Conservation (phyloP, 1,140 invertebrate species). For the Protaetia brevitarsis region DNA sequence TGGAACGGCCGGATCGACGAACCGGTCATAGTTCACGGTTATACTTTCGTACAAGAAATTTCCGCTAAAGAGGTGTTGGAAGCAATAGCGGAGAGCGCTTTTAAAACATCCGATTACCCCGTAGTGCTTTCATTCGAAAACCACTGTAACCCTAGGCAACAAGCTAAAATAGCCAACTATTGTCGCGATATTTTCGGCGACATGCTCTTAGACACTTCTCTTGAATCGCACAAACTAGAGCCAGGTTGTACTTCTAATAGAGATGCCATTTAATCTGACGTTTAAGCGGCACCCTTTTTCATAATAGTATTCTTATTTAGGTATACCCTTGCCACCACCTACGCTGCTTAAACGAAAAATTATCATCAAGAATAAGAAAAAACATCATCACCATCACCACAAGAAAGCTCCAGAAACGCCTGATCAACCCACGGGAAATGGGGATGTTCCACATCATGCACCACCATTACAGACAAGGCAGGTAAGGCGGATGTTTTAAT, state of each 20-base stretch:
- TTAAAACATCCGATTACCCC: conserved; percentile 96
- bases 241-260: conserved; percentile 46
- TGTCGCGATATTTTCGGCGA: conserved; percentile 94
- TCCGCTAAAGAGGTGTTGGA: conserved; percentile 93
- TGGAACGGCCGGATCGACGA: conserved; percentile 95
- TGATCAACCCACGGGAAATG: conserved; percentile 55
- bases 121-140: conserved; percentile 97
- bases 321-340: conserved; percentile 83
- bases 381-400: conserved; percentile 79
- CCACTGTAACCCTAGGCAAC: conserved; percentile 93
- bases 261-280: not conserved
- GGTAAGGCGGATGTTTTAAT: conserved; percentile 45
- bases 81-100: conserved; percentile 95
- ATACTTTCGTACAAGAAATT: conserved; percentile 95
- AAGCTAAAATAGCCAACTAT: conserved; percentile 97
- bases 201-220: conserved; percentile 84
- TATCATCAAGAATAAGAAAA: conserved; percentile 98
- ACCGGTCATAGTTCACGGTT: conserved; percentile 96
- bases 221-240: conserved; percentile 82
- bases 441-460: conserved; percentile 55
- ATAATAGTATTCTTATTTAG: conserved; percentile 42
- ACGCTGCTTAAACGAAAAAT: conserved; percentile 84
- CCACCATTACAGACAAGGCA: conserved; percentile 61
- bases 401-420: conserved; percentile 46
- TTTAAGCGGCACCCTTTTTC: not conserved